Evolutionary conservation across 53 echinoderm and acorn worm genomes (phyloP), one percentile per base, ranked within the genome.

Genomic region (Temnopleurus reevesii): DNA sequence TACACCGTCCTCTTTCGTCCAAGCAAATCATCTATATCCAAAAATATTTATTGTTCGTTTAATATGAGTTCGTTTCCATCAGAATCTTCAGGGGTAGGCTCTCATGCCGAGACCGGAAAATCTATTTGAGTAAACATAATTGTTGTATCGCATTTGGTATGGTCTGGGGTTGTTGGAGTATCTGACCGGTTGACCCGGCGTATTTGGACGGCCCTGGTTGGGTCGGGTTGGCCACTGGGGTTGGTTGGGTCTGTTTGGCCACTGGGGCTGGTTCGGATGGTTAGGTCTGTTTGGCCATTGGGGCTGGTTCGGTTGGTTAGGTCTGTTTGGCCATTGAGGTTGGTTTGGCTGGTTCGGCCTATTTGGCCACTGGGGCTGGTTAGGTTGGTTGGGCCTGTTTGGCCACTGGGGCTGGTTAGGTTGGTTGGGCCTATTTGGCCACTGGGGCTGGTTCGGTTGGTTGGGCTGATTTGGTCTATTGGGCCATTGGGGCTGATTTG

Each of bases 71-170:
- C 79, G 29, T 5, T 28, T 27, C 25, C 46, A 46, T 65, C 49
- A 49, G 4, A 29, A 15, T 10, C 53, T 15, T 51, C 53, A 51
- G 53, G n/a, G n/a, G n/a, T 59, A 12, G 15, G 7, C 61, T 55
- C 88, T 87, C n/a, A 87, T 87, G 1, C 88, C 88, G 64, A 87
- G 66, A 30, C 88, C 88, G 7, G 35, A 66, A 38, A 87, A 87
- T 51, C 27, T 87, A 51, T 34, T 4, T n/a, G 47, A 46, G 88
- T 66, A 87, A 9, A 87, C 71, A 29, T 87, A 87, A 17, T 87
- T 65, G 88, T 87, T 87, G 71, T 87, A 87, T 15, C 88, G 66
- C 51, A 66, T 66, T 71, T 87, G 29, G 13, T 87, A 87, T 19
- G 88, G 88, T 71, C 88, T 44, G 30, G 59, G 60, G 46, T 85